Evolutionary conservation across 2,888 invertebrate species (phyloP), one percentile per base, ranked within the genome.

Genomic region (Biston stratarius): DNA sequence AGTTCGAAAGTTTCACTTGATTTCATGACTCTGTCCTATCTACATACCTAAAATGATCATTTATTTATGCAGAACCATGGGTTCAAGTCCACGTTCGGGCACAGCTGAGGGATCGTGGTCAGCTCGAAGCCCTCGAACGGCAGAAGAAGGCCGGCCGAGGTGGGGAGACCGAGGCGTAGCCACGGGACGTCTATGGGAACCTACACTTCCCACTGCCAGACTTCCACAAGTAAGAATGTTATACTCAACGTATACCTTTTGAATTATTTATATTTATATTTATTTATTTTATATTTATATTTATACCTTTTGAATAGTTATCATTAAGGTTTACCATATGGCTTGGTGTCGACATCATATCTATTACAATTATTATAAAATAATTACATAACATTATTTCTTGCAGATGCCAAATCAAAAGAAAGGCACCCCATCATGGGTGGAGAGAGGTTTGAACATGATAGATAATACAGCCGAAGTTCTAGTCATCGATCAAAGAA

Each of bases 81-180:
- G 80, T 44, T 76, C 92, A 78, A 83, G 85, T 74, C 82, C 76
- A 72, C 80, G 81, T 61, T 77, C 85, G 36, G 80, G 67, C 45
- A 64, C 67, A 47, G 56, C 80, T 65, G 85, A 94, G 15, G 87
- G 85, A 6, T 76, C 83, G 42, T 89, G 92, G 88, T 91, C 93
- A n/a, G 83, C 83, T 0, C 85, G 91, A 24, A 92, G 89, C 66
- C 88, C 89, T 1, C 80, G 90, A 3, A 86, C 86, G 0, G 88
- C 85, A 12, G 94, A 95, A 67, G 95, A 96, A 71, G 96, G 96
- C 40, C 93, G 97, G 5, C 95, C 95, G 0, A 96, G 96, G 73
- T 97, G 97, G 97, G 96, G 96, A 10, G 97, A 96, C 84, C 94
- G 95, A 66, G 96, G 95, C 1, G 95, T 96, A 40, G 95, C 95